phyloP scores from a whole-genome alignment of 2,888 invertebrate species.

The Timema cristinae region DNA sequence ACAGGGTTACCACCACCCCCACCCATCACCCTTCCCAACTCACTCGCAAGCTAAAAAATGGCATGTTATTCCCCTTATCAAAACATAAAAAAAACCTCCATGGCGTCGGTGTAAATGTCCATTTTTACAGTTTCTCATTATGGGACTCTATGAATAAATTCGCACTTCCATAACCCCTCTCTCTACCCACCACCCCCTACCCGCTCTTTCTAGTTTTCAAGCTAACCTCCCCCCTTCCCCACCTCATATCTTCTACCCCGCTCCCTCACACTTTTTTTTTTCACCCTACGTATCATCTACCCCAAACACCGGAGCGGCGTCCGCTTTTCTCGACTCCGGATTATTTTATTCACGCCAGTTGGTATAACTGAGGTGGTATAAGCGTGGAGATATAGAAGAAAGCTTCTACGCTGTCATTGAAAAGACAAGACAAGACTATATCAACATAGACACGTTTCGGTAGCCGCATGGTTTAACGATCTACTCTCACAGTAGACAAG shows the following conservation, averaged over 20 bases:
- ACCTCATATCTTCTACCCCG: no score
- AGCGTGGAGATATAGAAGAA: no score
- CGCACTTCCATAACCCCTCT: constrained; percentile 43
- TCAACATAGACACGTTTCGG: no score
- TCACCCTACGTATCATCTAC: background rate
- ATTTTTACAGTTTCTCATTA: constrained; percentile 55
- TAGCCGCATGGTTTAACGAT: no score
- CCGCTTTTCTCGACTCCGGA: background rate
- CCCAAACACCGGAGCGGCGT: background rate
- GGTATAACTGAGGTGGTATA: no score
- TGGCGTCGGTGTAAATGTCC: constrained; percentile 49
- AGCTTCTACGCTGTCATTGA: no score
- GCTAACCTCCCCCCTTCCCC: no score
- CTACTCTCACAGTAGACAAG: no score
- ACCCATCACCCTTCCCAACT: background rate
- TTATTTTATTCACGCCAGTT: constrained; percentile 9
- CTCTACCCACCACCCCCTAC: no score
- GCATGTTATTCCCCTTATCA: constrained; percentile 45
- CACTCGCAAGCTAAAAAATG: constrained; percentile 25
- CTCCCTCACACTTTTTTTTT: background rate
- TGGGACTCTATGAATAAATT: constrained; percentile 53
- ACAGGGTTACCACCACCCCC: no score
- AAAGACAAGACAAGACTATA: no score
- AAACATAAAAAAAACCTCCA: constrained; percentile 47
- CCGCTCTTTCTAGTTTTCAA: no score